phyloP scores from a whole-genome alignment of 2,113 vertebrate genomes.

The Dissostichus mawsoni region DNA sequence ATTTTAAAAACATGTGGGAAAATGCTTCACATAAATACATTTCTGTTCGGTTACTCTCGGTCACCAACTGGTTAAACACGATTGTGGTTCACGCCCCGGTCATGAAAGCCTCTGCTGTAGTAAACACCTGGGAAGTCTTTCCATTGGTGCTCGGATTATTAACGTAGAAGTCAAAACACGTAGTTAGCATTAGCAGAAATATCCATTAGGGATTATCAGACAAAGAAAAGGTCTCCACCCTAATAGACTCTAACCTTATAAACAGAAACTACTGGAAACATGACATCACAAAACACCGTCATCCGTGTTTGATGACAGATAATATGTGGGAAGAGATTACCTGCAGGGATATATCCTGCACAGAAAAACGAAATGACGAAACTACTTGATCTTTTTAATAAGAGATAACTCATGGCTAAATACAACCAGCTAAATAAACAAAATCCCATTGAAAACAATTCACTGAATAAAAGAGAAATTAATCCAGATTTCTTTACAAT shows the following conservation, averaged over 20 bases:
- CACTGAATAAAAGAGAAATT: neutral
- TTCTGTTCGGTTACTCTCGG: slow-evolving; percentile 1
- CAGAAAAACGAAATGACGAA: neutral
- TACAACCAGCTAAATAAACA: neutral
- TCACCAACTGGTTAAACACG: slow-evolving; percentile 51
- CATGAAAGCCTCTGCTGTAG: neutral
- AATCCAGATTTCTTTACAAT: neutral
- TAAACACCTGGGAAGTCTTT: slow-evolving; percentile 12
- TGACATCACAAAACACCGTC: neutral
- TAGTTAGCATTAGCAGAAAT: slow-evolving; percentile 26
- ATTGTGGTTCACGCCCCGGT: slow-evolving; percentile 35
- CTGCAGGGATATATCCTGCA: neutral
- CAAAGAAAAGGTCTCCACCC: slow-evolving; percentile 31
- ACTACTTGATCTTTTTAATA: neutral
- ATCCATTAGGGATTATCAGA: slow-evolving; percentile 32
- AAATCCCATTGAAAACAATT: neutral
- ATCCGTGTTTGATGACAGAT: neutral
- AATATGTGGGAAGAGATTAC: neutral
- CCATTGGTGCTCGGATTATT: slow-evolving; percentile 38
- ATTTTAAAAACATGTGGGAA: neutral
- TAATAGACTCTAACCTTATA: neutral
- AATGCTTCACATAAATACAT: slow-evolving; percentile 29
- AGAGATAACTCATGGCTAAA: neutral
- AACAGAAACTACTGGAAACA: slow-evolving; percentile 37
- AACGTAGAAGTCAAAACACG: slow-evolving; percentile 8